phyloP scores from a whole-genome alignment of 2,888 invertebrate species.

The Drosophila pegasa region DNA sequence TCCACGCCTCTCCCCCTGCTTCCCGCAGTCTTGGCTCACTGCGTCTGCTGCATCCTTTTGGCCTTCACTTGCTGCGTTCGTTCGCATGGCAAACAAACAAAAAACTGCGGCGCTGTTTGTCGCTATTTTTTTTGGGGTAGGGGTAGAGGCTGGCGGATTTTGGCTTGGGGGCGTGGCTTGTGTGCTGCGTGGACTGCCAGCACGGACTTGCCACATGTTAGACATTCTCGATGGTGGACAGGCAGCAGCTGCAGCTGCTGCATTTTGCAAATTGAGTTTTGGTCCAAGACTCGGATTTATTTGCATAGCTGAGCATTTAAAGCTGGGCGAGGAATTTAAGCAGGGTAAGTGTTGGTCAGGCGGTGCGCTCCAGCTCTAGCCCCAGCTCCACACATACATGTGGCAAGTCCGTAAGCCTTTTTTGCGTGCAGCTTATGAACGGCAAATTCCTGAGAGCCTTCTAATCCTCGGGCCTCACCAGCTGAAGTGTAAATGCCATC shows the following conservation, averaged over 20 bases:
- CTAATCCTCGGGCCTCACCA: slow-evolving; percentile 41
- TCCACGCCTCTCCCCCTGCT: background rate
- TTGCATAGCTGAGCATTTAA: slow-evolving; percentile 64
- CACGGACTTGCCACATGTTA: slow-evolving; percentile 64
- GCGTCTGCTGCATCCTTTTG: slow-evolving; percentile 24
- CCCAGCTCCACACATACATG: slow-evolving; percentile 7
- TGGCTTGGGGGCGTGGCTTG: background rate
- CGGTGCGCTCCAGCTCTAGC: slow-evolving; percentile 4
- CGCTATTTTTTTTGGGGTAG: slow-evolving; percentile 26
- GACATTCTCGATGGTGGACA: slow-evolving; percentile 48
- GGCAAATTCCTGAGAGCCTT: slow-evolving; percentile 37
- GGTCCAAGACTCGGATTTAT: slow-evolving; percentile 62
- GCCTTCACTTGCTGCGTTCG: slow-evolving; percentile 37
- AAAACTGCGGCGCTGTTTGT: slow-evolving; percentile 53
- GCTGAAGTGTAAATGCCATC: slow-evolving; percentile 73
- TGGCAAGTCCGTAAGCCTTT: slow-evolving; percentile 38
- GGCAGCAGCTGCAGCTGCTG: slow-evolving; percentile 31
- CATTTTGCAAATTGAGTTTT: slow-evolving; percentile 72
- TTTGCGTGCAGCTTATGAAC: slow-evolving; percentile 50
- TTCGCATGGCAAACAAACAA: slow-evolving; percentile 60
- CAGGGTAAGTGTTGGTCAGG: slow-evolving; percentile 27
- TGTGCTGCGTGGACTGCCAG: slow-evolving; percentile 36
- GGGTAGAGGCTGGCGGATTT: background rate
- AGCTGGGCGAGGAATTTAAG: slow-evolving; percentile 12
- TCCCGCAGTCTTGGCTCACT: background rate